Conservation (phyloP, 2,888 invertebrate genomes). For the Nematopogon swammerdamellus region DNA sequence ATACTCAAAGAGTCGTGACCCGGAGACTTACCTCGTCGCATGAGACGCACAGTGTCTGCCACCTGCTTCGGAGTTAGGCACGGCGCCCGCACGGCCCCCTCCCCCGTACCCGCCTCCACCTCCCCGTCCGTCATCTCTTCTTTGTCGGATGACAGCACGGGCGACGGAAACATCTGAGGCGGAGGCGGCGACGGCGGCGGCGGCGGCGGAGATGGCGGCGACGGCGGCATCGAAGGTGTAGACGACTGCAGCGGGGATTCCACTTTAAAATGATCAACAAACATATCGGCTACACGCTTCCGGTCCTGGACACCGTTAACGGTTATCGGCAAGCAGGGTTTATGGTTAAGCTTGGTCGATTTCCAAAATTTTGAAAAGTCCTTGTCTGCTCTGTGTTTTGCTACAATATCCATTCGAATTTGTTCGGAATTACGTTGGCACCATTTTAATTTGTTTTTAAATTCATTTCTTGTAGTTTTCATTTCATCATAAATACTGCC, state of each 20-base stretch:
- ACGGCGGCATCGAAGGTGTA: neutral
- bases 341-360: neutral
- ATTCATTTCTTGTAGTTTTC: neutral
- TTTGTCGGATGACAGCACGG: too few species aligned
- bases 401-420: neutral
- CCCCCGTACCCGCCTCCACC: too few species aligned
- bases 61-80: too few species aligned
- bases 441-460: neutral
- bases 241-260: neutral
- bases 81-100: too few species aligned
- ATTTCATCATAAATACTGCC: neutral
- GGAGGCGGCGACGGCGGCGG: too few species aligned
- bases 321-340: neutral
- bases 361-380: neutral
- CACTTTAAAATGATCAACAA: neutral
- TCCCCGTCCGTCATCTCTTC: too few species aligned
- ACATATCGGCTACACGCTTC: neutral
- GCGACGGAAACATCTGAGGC: too few species aligned
- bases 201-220: neutral
- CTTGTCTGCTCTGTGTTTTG: neutral
- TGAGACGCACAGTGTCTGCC: too few species aligned
- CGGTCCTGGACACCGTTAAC: neutral
- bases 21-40: constrained; percentile 1
- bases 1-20: constrained; percentile 1
- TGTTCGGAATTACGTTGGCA: neutral